These are phyloP conservation scores for Andricus quercusramuli DNA, from an alignment of 2,888 invertebrate species.

Conservation along the genomic window DNA sequence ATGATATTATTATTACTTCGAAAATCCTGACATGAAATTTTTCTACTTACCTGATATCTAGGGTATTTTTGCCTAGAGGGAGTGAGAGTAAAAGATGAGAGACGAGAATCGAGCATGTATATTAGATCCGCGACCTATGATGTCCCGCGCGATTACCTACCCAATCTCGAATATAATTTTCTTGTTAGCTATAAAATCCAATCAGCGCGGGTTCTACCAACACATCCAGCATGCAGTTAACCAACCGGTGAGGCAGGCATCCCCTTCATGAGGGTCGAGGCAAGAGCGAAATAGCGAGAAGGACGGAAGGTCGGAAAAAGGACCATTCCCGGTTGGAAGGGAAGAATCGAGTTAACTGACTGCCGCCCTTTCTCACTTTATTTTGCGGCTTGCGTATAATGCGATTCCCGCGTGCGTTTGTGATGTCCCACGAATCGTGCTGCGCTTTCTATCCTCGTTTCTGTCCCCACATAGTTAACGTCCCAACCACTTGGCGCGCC, in stretches of 20 bases:
- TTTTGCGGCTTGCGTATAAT: conserved; percentile 65
- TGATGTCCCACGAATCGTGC: conserved; percentile 48
- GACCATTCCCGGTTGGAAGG: conserved; percentile 50
- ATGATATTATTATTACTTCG: background rate
- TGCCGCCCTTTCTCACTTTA: conserved; percentile 70
- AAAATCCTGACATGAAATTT: background rate
- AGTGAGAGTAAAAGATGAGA: conserved; percentile 36
- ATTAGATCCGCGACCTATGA: conserved; percentile 42
- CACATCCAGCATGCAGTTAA: conserved; percentile 58
- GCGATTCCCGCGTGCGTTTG: conserved; percentile 61
- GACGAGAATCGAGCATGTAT: conserved; percentile 39
- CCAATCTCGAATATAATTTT: conserved; percentile 78
- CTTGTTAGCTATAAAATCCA: conserved; percentile 77
- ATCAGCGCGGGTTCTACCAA: conserved; percentile 67
- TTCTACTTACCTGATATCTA: background rate
- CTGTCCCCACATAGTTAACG: background rate
- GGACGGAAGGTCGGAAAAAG: conserved; percentile 49
- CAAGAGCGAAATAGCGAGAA: conserved; percentile 50
- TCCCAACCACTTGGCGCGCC: background rate
- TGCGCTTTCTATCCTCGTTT: conserved; percentile 47
- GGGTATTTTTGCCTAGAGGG: background rate
- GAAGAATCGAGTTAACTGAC: conserved; percentile 69
- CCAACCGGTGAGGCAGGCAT: conserved; percentile 50
- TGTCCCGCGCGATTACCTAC: conserved; percentile 63
- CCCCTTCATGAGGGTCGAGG: conserved; percentile 53